Evolutionary conservation across 2,888 invertebrate species (phyloP), one percentile per base, ranked within the genome.

Genomic region (Tenthredo amoena): DNA sequence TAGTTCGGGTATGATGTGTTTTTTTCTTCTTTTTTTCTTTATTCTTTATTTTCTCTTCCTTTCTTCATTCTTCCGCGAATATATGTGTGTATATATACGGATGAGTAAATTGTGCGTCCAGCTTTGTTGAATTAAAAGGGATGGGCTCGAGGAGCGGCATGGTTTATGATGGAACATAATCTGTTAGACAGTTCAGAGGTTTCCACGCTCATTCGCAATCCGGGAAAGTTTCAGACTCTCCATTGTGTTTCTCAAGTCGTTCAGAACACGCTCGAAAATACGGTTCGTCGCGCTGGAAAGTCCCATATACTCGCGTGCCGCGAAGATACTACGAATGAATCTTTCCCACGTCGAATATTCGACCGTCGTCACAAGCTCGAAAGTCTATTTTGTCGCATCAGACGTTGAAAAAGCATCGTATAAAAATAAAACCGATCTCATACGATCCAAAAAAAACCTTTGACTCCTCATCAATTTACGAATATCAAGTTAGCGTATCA

Each of bases 231-330:
- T 81, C 40, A 31, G 31, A 4, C 62, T 40, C 76, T 58, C 77
- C 31, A 81, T 81, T 81, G 81, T 81, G 62, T 62, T 81, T 62
- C 62, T 58, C 81, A 81, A 81, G 81, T 81, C 81, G 81, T 81
- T 81, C 62, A 62, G 81, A 81, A 81, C 81, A 34, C 58, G 62
- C 40, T 62, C 21, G 58, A 31, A 74, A 81, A 62, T 81, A 81
- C 81, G 81, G 34, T 58, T 81, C 40, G 81, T 81, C 81, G 58
- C 79, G 79, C 37, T 37, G 40, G 18, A 34, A 81, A 7, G n/a
- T n/a, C 12, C 21, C 7, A 55, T 37, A 37, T n/a, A 37, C 2
- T n/a, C 37, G 37, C 18, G 71, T 18, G 37, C 40, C 18, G 71
- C 37, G 9, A 37, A 72, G 71, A 34, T 40, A 18, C 7, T n/a